Conservation (phyloP, 1,140 invertebrate genomes). For the Plodia interpunctella region DNA sequence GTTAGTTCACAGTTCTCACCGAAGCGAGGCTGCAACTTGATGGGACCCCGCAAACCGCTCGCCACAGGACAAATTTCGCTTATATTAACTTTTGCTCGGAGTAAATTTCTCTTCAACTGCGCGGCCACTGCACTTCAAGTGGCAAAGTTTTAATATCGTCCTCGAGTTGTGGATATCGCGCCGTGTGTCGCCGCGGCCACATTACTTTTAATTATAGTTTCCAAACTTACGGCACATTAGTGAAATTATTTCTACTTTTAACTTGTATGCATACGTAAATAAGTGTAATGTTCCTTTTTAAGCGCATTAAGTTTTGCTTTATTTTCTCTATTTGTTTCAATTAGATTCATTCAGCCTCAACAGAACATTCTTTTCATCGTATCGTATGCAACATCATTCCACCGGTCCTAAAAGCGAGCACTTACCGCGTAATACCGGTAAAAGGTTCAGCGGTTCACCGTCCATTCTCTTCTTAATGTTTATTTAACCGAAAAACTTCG, state of each 20-base stretch:
- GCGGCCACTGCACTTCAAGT: slow-evolving; percentile 63
- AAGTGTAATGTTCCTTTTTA: not conserved
- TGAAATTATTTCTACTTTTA: slow-evolving; percentile 3
- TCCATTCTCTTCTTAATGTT: slow-evolving; percentile 61
- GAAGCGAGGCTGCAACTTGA: slow-evolving; percentile 39
- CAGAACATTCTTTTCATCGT: slow-evolving; percentile 20
- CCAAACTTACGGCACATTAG: slow-evolving; percentile 23
- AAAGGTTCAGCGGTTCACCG: slow-evolving; percentile 48
- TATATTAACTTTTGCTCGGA: slow-evolving; percentile 68
- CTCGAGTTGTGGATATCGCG: slow-evolving; percentile 26
- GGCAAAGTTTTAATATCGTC: slow-evolving; percentile 67
- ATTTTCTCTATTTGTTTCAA: too few species aligned
- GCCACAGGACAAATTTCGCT: slow-evolving; percentile 63
- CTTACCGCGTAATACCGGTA: slow-evolving; percentile 61
- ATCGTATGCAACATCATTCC: slow-evolving; percentile 44
- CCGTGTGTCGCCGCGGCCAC: slow-evolving; percentile 26
- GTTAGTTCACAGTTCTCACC: slow-evolving; percentile 31
- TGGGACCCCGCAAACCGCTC: slow-evolving; percentile 44
- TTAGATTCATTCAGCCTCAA: too few species aligned
- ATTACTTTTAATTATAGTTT: slow-evolving; percentile 35
- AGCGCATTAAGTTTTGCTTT: too few species aligned
- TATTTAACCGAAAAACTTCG: slow-evolving; percentile 67
- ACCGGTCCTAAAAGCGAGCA: slow-evolving; percentile 46
- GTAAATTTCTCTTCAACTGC: slow-evolving; percentile 58
- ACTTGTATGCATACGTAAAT: not conserved